These are phyloP conservation scores for Forbesichthys agassizii DNA, from an alignment of 2,113 vertebrate genomes.

Conservation along the genomic window DNA sequence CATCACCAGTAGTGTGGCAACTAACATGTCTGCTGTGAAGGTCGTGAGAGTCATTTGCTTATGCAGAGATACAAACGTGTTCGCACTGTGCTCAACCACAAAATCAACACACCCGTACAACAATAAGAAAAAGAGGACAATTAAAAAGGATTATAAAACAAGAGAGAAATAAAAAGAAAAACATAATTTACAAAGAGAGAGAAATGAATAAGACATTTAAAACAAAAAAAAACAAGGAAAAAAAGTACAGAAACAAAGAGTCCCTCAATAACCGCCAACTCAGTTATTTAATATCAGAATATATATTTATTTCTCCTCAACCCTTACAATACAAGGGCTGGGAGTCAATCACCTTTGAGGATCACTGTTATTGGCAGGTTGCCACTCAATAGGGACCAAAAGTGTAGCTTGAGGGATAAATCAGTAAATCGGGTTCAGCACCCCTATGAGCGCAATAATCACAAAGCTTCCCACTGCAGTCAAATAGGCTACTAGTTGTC, in stretches of 20 bases:
- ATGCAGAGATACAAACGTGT: no score
- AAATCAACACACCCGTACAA: no score
- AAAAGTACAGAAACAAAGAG: neutral
- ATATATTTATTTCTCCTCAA: slow-evolving; percentile 24
- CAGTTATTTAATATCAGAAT: slow-evolving; percentile 14
- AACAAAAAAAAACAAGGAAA: neutral
- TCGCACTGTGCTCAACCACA: no score
- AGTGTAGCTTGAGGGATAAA: slow-evolving; percentile 15
- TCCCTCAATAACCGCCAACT: slow-evolving; percentile 3
- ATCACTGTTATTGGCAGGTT: slow-evolving; percentile 37
- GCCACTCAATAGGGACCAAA: slow-evolving; percentile 18
- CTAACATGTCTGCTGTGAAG: no score
- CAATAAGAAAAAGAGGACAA: neutral
- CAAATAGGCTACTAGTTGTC: slow-evolving; percentile 3
- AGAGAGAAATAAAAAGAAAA: neutral
- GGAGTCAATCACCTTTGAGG: slow-evolving; percentile 6
- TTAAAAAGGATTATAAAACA: neutral
- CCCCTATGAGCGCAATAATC: neutral
- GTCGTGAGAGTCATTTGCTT: no score
- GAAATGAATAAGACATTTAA: neutral
- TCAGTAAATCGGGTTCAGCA: slow-evolving; percentile 34
- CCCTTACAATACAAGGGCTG: neutral
- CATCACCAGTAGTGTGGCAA: no score
- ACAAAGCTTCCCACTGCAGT: slow-evolving; percentile 1
- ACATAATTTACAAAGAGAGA: neutral